Evolutionary conservation across 2,888 invertebrate genomes (phyloP).

Genomic region (Cecidostiba fungosa): DNA sequence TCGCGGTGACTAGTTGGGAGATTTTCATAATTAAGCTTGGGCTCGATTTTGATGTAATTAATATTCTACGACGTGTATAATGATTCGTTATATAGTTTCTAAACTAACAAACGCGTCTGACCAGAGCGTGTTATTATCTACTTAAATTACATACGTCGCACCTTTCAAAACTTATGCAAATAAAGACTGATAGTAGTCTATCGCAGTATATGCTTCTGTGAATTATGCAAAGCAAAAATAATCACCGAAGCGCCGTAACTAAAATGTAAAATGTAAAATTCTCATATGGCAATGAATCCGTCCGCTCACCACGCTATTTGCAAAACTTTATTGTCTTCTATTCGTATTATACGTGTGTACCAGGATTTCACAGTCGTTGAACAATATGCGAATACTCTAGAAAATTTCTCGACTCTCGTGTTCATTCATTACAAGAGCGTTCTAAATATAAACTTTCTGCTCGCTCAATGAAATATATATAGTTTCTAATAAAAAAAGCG

Average conservation of each 20-base stretch:
- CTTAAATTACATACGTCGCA: no score
- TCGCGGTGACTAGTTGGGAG: not conserved
- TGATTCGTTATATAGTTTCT: no score
- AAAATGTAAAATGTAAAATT: not conserved
- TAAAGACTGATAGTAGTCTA: no score
- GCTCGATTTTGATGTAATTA: no score
- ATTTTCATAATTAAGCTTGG: constrained; percentile 3
- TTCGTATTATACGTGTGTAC: not conserved
- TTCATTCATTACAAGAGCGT: constrained; percentile 28
- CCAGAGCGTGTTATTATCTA: no score
- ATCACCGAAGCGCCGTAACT: no score
- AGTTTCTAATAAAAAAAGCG: not conserved
- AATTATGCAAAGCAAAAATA: no score
- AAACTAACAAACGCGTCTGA: no score
- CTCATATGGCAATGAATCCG: not conserved
- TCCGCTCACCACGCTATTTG: not conserved
- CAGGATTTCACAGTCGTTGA: constrained; percentile 32
- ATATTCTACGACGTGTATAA: no score
- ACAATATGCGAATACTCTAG: constrained; percentile 4
- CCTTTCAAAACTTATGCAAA: not conserved
- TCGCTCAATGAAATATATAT: not conserved
- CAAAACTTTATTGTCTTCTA: constrained; percentile 16
- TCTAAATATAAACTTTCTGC: constrained; percentile 41
- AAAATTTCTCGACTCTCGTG: not conserved
- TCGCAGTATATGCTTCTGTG: no score